Evolutionary conservation across 2,888 invertebrate genomes (phyloP).

Genomic region (Gari tellinella): DNA sequence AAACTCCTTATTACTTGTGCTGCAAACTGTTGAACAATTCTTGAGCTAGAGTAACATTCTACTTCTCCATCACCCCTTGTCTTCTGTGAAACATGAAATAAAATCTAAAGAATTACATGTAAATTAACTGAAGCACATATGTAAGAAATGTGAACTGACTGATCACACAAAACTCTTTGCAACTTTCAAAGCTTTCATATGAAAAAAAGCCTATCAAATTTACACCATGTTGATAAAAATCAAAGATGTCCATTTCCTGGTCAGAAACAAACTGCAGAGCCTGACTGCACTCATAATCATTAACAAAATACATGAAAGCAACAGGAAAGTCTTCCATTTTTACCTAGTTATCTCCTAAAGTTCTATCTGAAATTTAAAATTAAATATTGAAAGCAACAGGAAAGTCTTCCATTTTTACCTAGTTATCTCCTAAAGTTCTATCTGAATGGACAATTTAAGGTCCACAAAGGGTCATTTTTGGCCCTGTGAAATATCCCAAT

Average conservation of each 20-base stretch:
- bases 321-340: constrained; percentile 17
- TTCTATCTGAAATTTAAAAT: no score
- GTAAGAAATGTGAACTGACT: constrained; percentile 11
- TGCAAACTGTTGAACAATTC: no score
- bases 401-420: constrained; percentile 16
- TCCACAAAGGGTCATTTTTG: no score
- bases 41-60: no score
- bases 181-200: constrained; percentile 4
- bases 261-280: constrained; percentile 17
- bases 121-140: constrained; percentile 10
- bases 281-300: constrained; percentile 17
- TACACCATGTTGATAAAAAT: constrained; percentile 23
- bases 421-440: background rate
- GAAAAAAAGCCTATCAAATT: constrained; percentile 10
- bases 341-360: background rate
- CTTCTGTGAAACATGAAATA: no score
- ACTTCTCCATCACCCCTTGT: no score
- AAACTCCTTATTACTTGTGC: no score
- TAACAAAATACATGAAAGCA: constrained; percentile 16
- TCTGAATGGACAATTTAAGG: no score
- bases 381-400: constrained; percentile 5
- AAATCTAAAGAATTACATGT: constrained; percentile 3
- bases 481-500: no score
- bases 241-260: constrained; percentile 5
- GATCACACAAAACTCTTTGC: constrained; percentile 10